phyloP scores from a whole-genome alignment of 2,113 vertebrate genomes.

The Oncorhynchus mykiss region DNA sequence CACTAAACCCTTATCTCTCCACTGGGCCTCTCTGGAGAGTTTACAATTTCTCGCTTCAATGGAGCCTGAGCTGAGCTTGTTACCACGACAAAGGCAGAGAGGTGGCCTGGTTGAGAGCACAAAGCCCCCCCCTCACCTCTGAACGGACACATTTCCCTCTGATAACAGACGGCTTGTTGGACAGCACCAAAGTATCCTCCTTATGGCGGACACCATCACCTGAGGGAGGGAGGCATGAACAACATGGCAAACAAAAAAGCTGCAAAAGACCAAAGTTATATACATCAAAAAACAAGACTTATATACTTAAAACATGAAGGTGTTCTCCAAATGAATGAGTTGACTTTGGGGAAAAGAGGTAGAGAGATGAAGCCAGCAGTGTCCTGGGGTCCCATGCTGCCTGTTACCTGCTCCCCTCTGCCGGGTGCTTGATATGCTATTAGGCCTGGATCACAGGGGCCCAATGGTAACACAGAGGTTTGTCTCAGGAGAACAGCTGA shows the following conservation, averaged over 20 bases:
- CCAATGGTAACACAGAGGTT: conserved; percentile 38
- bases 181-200: conserved; percentile 68
- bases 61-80: conserved; percentile 97
- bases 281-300: conserved; percentile 15
- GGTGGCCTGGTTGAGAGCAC: conserved; percentile 90
- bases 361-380: conserved; percentile 50
- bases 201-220: conserved; percentile 27
- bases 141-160: conserved; percentile 87
- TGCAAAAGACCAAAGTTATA: conserved; percentile 15
- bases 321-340: conserved; percentile 37
- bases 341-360: conserved; percentile 28
- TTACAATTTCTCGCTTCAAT: conserved; percentile 99
- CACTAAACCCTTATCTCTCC: conserved; percentile 97
- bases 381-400: conserved; percentile 42
- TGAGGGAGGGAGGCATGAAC: background rate
- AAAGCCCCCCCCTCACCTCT: conserved; percentile 88
- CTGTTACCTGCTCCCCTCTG: conserved; percentile 27
- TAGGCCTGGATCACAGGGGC: conserved; percentile 19
- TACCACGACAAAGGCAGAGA: conserved; percentile 94
- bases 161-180: conserved; percentile 86
- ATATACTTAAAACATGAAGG: conserved; percentile 6
- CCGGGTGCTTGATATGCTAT: conserved; percentile 30
- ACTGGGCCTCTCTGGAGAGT: conserved; percentile 93
- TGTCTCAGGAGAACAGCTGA: background rate
- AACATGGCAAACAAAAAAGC: conserved; percentile 33